Conservation (phyloP, 2,113 vertebrate genomes). For the Xyrauchen texanus region DNA sequence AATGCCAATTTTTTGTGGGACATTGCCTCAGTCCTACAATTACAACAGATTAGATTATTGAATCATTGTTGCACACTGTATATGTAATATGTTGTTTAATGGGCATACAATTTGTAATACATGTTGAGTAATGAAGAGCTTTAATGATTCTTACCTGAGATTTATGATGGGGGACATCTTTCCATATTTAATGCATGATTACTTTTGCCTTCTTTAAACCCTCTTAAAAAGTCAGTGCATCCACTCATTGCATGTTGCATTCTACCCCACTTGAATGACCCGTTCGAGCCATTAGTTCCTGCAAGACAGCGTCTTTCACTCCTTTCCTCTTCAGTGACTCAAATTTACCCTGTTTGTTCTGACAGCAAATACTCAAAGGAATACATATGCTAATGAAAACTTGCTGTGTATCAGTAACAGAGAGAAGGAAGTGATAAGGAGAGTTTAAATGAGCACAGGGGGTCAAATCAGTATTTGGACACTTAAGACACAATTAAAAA, state of each 20-base stretch:
- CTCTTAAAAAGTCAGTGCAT: background rate
- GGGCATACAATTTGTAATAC: too few species aligned
- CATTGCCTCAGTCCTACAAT: too few species aligned
- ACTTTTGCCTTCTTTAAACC: background rate
- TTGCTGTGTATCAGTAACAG: background rate
- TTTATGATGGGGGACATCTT: background rate
- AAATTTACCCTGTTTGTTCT: conserved; percentile 27
- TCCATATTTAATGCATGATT: background rate
- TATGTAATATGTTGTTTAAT: background rate
- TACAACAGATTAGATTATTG: too few species aligned
- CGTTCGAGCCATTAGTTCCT: background rate
- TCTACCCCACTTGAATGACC: background rate
- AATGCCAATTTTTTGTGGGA: too few species aligned
- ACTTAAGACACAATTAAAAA: too few species aligned
- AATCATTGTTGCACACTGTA: background rate
- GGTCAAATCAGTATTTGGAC: too few species aligned
- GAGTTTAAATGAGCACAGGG: background rate
- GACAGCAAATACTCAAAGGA: conserved; percentile 37
- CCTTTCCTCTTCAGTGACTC: background rate
- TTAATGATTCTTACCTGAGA: conserved; percentile 33
- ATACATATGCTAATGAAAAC: background rate
- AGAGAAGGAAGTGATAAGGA: background rate
- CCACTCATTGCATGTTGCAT: background rate
- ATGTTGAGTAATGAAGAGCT: background rate
- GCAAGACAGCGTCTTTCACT: background rate